Base-by-base conservation (phyloP, 2,113 vertebrate species). In the Syrrhaptes paradoxus region DNA sequence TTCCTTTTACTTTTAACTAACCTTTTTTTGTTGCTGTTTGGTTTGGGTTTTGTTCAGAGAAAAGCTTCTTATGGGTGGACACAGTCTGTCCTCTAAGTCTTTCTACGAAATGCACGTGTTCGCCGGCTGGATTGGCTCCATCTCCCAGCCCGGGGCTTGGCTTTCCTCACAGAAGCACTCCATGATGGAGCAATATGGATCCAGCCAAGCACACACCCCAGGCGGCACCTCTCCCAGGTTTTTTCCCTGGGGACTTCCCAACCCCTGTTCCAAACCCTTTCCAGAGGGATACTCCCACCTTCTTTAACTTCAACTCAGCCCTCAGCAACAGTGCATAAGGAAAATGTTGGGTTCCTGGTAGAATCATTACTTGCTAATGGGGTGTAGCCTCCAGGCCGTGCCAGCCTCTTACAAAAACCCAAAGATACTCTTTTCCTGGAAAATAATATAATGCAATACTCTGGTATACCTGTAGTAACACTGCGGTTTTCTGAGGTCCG, bases 91-190 rank as follows among this genome's bases (percentile, higher is more conserved):
- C 25, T 41, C 34, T 45, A 38, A 63, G 57, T 32, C 25, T 29
- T 70, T 84, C 76, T 31, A 7, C 2, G 15, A 62, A 28, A 2
- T 0, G 0, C 0, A 0, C 1, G 6, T 82, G 41, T 68, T 13
- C 0, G 0, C n/a, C 34, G 38, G 31, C 73, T 28, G 5, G 54
- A 15, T 74, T 1, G 0, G 41, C 36, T 68, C 0, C 41, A 9
- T 29, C 63, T 70, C 49, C 22, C 46, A 3, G 84, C 63, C 55
- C 3, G 25, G 58, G 19, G 41, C 67, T 66, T n/a, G 88, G 28
- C 82, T 78, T 85, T 79, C 71, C 12, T 32, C 20, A 1, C 17
- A 62, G 17, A 14, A 46, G 31, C 28, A 2, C 31, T 78, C 68
- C 6, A 1, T 52, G 48, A 26, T n/a, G 49, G 71, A 87, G 58